phyloP scores from a whole-genome alignment of 1,140 invertebrate species.

The Drosophila subpulchrella region DNA sequence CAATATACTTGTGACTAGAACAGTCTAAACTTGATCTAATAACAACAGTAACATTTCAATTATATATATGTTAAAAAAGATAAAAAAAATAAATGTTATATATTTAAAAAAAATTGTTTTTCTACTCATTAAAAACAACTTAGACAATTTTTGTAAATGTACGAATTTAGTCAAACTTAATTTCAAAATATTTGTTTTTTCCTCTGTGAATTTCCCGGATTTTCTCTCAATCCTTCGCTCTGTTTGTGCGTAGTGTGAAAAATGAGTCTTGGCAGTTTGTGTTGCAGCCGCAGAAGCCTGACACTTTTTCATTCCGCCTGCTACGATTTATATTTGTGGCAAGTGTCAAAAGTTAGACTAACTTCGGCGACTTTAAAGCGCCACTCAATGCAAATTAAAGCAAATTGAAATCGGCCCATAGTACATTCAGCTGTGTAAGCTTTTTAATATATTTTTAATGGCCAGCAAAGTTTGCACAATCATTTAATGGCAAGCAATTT shows the following conservation, averaged over 20 bases:
- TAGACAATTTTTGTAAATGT: background rate
- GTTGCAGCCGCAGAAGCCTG: slow-evolving; percentile 68
- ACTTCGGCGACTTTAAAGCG: slow-evolving; percentile 35
- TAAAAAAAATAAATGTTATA: background rate
- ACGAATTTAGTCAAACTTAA: background rate
- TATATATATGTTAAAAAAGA: background rate
- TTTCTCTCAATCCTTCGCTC: slow-evolving; percentile 12
- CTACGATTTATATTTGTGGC: slow-evolving; percentile 74
- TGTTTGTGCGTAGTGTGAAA: slow-evolving; percentile 62
- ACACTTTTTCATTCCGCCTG: slow-evolving; percentile 74
- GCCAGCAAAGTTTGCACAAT: slow-evolving; percentile 47
- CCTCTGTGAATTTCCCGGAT: background rate
- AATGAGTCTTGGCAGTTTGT: slow-evolving; percentile 75
- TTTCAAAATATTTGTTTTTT: background rate
- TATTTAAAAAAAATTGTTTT: too few species aligned
- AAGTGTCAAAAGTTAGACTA: slow-evolving; percentile 70
- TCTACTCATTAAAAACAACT: too few species aligned
- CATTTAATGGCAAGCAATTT: slow-evolving; percentile 67
- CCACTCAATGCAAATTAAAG: slow-evolving; percentile 67
- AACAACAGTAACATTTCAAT: too few species aligned
- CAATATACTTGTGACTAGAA: too few species aligned
- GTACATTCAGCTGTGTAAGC: slow-evolving; percentile 55
- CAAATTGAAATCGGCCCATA: slow-evolving; percentile 6
- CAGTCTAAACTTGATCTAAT: too few species aligned
- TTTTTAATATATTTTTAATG: slow-evolving; percentile 80